A percentile compares a stretch with the other conserved stretches of the same genome.
These are phyloP conservation scores for Protobothrops mucrosquamatus DNA, from an alignment of 2,113 vertebrate genomes.

Conservation along the genomic window DNA sequence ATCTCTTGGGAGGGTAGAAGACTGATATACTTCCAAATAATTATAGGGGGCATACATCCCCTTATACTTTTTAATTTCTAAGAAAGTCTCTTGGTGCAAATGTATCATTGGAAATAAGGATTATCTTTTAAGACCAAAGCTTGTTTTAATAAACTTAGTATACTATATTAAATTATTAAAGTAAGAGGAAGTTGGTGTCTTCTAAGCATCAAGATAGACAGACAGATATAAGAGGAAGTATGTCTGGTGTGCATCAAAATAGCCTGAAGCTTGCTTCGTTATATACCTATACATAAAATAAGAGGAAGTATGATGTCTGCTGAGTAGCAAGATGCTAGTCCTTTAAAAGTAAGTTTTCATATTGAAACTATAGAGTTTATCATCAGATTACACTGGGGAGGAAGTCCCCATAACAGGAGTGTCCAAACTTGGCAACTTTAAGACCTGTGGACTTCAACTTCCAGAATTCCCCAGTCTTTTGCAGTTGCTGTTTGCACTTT, in stretches of 20 bases:
- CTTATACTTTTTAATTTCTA: not conserved
- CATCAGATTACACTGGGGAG: not conserved
- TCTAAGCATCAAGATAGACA: not conserved
- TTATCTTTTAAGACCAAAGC: not conserved
- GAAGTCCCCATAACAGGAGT: not conserved
- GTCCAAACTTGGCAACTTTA: not conserved
- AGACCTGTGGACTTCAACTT: not conserved
- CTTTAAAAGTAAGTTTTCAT: not conserved
- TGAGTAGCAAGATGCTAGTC: not conserved
- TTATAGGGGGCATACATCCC: not conserved
- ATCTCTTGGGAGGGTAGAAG: not conserved
- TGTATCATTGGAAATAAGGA: not conserved
- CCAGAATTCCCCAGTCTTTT: not conserved
- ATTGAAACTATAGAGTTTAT: not conserved
- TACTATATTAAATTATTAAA: not conserved
- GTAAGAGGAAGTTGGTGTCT: not conserved
- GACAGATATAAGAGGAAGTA: not conserved
- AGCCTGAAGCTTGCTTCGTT: not conserved
- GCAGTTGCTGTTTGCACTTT: not conserved
- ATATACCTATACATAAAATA: not conserved
- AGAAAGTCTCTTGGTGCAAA: not conserved
- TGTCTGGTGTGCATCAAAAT: not conserved
- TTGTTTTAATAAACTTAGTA: not conserved
- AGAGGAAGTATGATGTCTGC: not conserved
- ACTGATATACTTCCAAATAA: not conserved